phyloP scores from a whole-genome alignment of 2,113 vertebrate species.

The Chaetodon auriga region DNA sequence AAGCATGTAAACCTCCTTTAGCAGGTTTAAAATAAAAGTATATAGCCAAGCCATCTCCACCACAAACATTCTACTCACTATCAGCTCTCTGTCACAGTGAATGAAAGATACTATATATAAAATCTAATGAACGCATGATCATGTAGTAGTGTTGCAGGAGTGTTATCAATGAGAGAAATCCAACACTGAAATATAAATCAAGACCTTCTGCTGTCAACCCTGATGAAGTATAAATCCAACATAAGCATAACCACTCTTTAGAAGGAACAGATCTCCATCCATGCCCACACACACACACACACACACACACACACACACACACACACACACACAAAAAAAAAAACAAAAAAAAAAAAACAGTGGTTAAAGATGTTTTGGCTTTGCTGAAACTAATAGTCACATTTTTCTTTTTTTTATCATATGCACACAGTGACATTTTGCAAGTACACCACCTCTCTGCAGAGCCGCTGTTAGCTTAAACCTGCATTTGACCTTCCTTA shows the following conservation, averaged over 20 bases:
- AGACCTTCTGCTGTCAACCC: background rate
- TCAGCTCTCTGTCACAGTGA: background rate
- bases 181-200: background rate
- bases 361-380: background rate
- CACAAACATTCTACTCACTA: background rate
- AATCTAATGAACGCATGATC: background rate
- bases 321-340: no score
- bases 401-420: background rate
- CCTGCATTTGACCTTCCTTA: background rate
- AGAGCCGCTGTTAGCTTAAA: background rate
- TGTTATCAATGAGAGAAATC: background rate
- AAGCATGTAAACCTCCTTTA: no score
- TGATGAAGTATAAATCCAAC: background rate
- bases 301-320: no score
- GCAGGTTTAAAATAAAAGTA: no score
- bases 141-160: background rate
- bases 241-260: background rate
- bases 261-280: no score
- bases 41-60: background rate
- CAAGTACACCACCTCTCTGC: no score
- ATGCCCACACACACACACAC: no score
- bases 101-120: background rate
- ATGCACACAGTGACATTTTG: background rate
- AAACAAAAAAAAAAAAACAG: no score
- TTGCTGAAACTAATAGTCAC: background rate